Evolutionary conservation across 2,113 vertebrate genomes (phyloP), one percentile per base, ranked within the genome.

Genomic region (Semnopithecus entellus): DNA sequence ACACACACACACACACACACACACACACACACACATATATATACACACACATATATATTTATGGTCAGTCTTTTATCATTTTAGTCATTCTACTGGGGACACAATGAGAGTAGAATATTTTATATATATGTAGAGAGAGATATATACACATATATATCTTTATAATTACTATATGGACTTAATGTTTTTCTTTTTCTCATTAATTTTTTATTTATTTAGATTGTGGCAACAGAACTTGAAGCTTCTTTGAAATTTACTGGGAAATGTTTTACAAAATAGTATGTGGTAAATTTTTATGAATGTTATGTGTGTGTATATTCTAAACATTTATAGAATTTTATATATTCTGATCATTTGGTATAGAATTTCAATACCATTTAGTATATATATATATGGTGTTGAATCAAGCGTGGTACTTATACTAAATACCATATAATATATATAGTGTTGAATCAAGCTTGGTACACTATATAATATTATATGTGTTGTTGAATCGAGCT

Each of bases 171-270:
- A 27, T 38, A 17, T 68, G 66, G 3, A 23, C n/a, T 64, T 79
- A 38, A 50, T 8, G 5, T 88, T 73, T 78, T 75, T 66, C 32
- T 79, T 66, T 66, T 38, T 35, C 17, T 78, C 32, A 20, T 48
- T 90, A 89, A 27, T 64, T 90, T 90, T 64, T 64, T 30, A 76
- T 91, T 68, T n/a, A n/a, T 35, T 78, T 50, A 30, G 17, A 76
- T 55, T 81, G 20, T 91, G 14, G 16, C 70, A 48, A 82, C 52
- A 59, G 22, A 81, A 91, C 48, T 57, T 52, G 16, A 55, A 70
- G 8, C 32, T n/a, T 70, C 23, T 91, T 91, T 14, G 38, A 82
- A 82, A 83, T 73, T 72, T 57, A 27, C 32, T 72, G 14, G 57
- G 30, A 17, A 50, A 64, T 85, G 25, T 50, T 76, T 85, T 61